phyloP scores from a whole-genome alignment of 2,888 invertebrate genomes.

The Ashinkailepas kermadecensis region DNA sequence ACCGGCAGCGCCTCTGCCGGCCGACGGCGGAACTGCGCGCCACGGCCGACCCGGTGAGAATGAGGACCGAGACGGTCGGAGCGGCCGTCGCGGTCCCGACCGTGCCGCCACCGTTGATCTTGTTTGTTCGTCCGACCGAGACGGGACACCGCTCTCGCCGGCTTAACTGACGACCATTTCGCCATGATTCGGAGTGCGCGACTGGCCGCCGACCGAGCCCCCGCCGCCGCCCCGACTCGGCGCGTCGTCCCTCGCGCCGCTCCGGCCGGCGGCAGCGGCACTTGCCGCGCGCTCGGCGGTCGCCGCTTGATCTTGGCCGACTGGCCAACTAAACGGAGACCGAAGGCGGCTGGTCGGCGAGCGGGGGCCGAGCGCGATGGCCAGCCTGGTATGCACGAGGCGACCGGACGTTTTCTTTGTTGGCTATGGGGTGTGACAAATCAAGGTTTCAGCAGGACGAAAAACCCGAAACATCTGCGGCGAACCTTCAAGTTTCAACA shows the following conservation, averaged over 20 bases:
- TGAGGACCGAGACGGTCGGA: background rate
- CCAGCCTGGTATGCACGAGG: no score
- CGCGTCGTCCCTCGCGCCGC: background rate
- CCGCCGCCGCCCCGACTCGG: background rate
- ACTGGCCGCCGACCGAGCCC: background rate
- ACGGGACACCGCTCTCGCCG: background rate
- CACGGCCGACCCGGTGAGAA: background rate
- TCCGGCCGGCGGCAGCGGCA: background rate
- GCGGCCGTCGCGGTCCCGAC: background rate
- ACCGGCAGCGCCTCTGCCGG: conserved; percentile 11
- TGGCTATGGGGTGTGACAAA: no score
- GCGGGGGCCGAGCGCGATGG: no score
- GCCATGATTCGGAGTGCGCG: no score
- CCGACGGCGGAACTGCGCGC: background rate
- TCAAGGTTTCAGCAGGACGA: no score
- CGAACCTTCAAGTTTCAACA: no score
- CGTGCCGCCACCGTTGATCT: background rate
- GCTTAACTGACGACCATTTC: background rate
- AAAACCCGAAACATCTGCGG: no score
- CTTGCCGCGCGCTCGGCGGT: background rate
- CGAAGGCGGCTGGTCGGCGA: background rate
- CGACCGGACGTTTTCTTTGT: no score
- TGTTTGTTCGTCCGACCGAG: background rate
- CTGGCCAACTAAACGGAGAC: background rate
- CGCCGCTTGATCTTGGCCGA: background rate